Evolutionary conservation across 1,140 invertebrate genomes (phyloP).

Genomic region (Sarcophaga peregrina): DNA sequence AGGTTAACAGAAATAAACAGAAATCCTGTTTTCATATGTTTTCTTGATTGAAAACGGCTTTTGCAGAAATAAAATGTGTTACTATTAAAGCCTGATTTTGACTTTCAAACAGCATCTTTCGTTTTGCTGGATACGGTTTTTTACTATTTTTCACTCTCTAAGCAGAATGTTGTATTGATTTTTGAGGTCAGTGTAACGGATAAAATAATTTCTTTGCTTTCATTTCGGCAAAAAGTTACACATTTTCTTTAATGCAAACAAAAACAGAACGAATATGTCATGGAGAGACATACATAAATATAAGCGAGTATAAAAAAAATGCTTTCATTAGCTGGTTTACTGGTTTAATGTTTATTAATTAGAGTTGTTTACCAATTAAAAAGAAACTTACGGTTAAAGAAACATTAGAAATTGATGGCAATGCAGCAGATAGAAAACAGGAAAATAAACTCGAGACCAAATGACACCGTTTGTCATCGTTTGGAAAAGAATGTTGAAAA

Average conservation of each 20-base stretch:
- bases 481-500: background rate
- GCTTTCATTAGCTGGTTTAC: conserved; percentile 32
- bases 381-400: background rate
- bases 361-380: conserved; percentile 20
- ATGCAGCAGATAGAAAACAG: no score
- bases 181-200: conserved; percentile 34
- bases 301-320: background rate
- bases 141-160: no score
- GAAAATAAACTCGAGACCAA: background rate
- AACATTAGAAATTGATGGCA: no score
- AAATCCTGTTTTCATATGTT: conserved; percentile 8
- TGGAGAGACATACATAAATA: background rate
- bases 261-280: background rate
- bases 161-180: background rate
- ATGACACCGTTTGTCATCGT: background rate
- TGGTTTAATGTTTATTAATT: conserved; percentile 17
- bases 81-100: background rate
- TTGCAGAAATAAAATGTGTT: conserved; percentile 13
- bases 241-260: background rate
- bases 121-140: background rate
- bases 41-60: background rate
- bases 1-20: background rate
- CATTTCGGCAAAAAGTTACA: conserved; percentile 6
- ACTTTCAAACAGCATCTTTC: background rate
- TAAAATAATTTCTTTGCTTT: conserved; percentile 29